Evolutionary conservation across 2,888 invertebrate genomes (phyloP).

Genomic region (Anthoptus insignis): DNA sequence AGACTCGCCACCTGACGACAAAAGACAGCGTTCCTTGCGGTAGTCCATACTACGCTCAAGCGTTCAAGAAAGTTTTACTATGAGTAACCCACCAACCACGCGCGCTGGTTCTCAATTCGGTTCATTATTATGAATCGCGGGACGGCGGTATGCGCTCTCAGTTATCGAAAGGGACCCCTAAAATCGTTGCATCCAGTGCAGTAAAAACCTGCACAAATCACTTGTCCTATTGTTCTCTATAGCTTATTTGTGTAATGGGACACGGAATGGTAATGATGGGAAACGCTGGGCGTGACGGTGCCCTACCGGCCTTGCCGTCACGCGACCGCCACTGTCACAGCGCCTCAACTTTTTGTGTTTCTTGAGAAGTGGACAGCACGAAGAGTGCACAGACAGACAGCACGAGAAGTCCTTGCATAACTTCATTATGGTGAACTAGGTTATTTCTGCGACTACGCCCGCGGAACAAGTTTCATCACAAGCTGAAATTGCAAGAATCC

Average conservation of each 20-base stretch:
- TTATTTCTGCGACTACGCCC: not conserved
- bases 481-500: no score
- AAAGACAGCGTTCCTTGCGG: no score
- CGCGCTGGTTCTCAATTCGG: no score
- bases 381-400: not conserved
- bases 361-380: conserved; percentile 28
- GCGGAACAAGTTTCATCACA: no score
- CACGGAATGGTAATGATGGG: conserved; percentile 34
- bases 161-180: no score
- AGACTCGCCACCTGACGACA: no score
- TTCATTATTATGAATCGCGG: no score
- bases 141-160: no score
- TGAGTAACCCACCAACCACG: no score
- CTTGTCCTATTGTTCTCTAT: conserved; percentile 32
- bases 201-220: conserved; percentile 33
- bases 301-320: conserved; percentile 26
- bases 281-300: conserved; percentile 32
- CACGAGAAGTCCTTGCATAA: not conserved
- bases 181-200: conserved; percentile 8
- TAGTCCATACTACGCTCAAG: no score
- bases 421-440: conserved; percentile 1
- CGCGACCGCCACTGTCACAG: conserved; percentile 25
- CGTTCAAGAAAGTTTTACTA: no score
- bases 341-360: conserved; percentile 25
- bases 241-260: conserved; percentile 34